Evolutionary conservation across 2,113 vertebrate genomes (phyloP).

Genomic region (Plecotus auritus): DNA sequence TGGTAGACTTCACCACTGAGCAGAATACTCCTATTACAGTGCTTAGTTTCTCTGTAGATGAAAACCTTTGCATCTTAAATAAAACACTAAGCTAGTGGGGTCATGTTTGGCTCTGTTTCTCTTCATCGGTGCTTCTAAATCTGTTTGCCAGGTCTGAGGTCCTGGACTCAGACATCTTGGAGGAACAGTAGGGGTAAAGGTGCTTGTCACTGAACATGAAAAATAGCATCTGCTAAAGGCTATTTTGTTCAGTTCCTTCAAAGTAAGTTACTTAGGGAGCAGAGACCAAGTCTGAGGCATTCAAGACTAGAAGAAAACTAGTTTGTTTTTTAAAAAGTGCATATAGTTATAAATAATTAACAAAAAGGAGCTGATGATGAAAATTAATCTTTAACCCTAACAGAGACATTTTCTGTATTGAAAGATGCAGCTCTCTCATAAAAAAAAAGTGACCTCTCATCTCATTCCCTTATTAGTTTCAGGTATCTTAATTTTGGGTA

Average conservation of each 20-base stretch:
- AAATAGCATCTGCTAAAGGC: slow-evolving; percentile 20
- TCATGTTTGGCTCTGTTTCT: slow-evolving; percentile 45
- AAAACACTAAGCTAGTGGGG: slow-evolving; percentile 29
- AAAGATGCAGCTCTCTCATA: not conserved
- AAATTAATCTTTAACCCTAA: slow-evolving; percentile 10
- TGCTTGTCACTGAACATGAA: slow-evolving; percentile 22
- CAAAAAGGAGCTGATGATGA: slow-evolving; percentile 14
- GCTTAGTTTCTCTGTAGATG: slow-evolving; percentile 53
- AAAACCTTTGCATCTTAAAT: slow-evolving; percentile 52
- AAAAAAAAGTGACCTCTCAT: not conserved
- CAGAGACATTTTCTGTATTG: not conserved
- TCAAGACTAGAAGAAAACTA: slow-evolving; percentile 1
- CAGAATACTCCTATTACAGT: slow-evolving; percentile 28
- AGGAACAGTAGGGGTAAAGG: not conserved
- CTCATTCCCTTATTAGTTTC: not conserved
- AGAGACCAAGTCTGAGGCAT: not conserved
- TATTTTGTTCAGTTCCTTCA: slow-evolving; percentile 16
- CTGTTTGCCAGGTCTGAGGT: slow-evolving; percentile 23
- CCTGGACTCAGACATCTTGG: not conserved
- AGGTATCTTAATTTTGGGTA: not conserved
- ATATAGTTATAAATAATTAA: slow-evolving; percentile 36
- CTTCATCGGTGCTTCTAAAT: slow-evolving; percentile 6
- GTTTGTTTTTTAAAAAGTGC: not conserved
- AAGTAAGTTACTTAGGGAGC: slow-evolving; percentile 24
- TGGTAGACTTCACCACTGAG: slow-evolving; percentile 8